Percentiles rank a stretch among this genome's conserved stretches.
Conservation (phyloP, 2,888 invertebrate genomes). For the Cephus sareptanus region DNA sequence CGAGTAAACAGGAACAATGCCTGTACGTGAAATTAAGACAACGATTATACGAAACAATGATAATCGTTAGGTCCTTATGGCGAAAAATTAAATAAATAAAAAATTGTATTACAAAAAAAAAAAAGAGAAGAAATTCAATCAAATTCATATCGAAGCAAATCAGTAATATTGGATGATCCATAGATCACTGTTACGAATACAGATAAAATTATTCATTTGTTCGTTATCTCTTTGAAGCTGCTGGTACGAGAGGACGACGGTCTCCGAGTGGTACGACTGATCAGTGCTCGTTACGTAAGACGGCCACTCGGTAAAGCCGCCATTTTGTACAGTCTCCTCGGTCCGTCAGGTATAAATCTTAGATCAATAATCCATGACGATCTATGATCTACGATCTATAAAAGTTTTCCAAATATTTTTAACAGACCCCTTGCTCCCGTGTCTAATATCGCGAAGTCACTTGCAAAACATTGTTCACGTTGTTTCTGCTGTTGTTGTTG, state of each 20-base stretch:
- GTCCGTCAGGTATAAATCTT: neutral
- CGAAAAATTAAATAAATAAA: neutral
- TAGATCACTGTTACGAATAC: neutral
- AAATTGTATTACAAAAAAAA: neutral
- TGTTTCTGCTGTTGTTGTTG: too few relatives aligned
- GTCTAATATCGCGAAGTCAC: too few relatives aligned
- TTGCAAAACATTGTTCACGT: too few relatives aligned
- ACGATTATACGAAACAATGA: neutral
- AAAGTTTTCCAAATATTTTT: neutral
- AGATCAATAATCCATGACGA: neutral
- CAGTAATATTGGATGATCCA: neutral
- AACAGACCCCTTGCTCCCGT: too few relatives aligned
- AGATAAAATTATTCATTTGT: neutral
- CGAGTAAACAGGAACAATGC: neutral
- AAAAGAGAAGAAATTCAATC: neutral
- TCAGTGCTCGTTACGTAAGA: slow-evolving; percentile 51
- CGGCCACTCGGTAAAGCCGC: neutral
- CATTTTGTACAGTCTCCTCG: neutral
- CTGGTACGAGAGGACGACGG: slow-evolving; percentile 33
- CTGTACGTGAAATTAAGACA: neutral
- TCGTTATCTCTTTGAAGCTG: neutral
- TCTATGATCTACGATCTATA: neutral
- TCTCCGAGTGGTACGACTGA: slow-evolving; percentile 51
- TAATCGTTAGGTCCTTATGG: neutral
- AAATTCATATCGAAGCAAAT: neutral